Percentiles rank a stretch among this genome's conserved stretches.
phyloP scores from a whole-genome alignment of 2,797 vertebrate genomes.

The Nasua narica region DNA sequence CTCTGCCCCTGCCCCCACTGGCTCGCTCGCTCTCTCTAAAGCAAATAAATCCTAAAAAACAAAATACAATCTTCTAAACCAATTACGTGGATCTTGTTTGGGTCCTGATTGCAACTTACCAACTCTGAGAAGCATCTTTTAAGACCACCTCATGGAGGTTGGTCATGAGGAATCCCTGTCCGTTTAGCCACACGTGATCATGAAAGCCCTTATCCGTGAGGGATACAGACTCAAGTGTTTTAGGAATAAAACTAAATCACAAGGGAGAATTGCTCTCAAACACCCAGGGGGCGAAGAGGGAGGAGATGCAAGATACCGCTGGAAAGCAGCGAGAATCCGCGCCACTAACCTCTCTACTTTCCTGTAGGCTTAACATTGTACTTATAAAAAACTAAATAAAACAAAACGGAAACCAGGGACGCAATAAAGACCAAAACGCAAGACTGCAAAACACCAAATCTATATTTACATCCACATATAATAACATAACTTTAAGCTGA shows the following conservation, averaged over 20 bases:
- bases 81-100: accelerated
- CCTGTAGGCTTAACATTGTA: accelerated
- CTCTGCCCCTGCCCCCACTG: not conserved
- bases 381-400: not conserved
- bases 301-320: no score
- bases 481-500: slow-evolving; percentile 87
- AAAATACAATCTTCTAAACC: not conserved
- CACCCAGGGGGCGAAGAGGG: accelerated
- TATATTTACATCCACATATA: slow-evolving; percentile 88
- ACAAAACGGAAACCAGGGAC: not conserved
- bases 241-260: not conserved
- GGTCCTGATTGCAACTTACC: accelerated
- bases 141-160: accelerated
- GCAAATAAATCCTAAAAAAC: not conserved
- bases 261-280: not conserved
- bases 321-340: accelerated
- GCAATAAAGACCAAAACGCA: slow-evolving; percentile 77
- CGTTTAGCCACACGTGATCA: accelerated
- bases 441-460: slow-evolving; percentile 87
- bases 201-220: not conserved
- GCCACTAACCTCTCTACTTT: accelerated
- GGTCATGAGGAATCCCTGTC: not conserved
- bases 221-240: not conserved
- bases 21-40: not conserved
- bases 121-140: accelerated